Evolutionary conservation across 1,140 invertebrate genomes (phyloP), one percentile per base, ranked within the genome.

Genomic region (Heliconius melpomene): DNA sequence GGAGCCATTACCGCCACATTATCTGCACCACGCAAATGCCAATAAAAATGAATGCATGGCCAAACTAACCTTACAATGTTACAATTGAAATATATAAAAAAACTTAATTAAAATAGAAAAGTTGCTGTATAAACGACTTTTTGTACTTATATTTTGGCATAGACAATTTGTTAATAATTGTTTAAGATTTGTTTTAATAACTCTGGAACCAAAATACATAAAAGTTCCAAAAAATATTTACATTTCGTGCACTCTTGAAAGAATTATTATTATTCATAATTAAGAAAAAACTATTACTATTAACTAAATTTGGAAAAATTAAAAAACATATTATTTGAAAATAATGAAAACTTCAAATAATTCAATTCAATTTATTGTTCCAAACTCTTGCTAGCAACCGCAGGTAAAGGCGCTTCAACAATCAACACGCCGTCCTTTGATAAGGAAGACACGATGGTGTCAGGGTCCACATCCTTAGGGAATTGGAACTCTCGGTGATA

Each of bases 371-470:
- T 26, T 26, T 16, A 29, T 66, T 66, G 75, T 20, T 13, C 36
- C 29, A 36, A 66, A 40, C 11, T 66, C 26, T 74, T 71, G 20
- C 52, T 36, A 29, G 76, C 50, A 38, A 74, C 32, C 7, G 72
- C 66, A 81, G 93, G 91, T 87, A 96, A 87, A 3, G 96, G 96
- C 0, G 96, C 96, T 73, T 95, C 95, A 7, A 97, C 95, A 0
- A 95, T 96, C 7, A 97, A 89, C 18, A 97, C 95, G 1, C 97
- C 96, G 86, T 97, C 96, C 1, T 95, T 95, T 2, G 96, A 96
- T 13, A 97, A 85, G 7, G 95, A 94, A 0, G 96, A 97, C 3
- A 94, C 92, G 0, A 97, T 95, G 23, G 95, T 90, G 29, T 96
- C 95, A 70, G 96, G 95, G 86, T 97, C 95, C n/a, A 96, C 96